Evolutionary conservation across 1,140 invertebrate species (phyloP), one percentile per base, ranked within the genome.

Genomic region (Linepithema humile): DNA sequence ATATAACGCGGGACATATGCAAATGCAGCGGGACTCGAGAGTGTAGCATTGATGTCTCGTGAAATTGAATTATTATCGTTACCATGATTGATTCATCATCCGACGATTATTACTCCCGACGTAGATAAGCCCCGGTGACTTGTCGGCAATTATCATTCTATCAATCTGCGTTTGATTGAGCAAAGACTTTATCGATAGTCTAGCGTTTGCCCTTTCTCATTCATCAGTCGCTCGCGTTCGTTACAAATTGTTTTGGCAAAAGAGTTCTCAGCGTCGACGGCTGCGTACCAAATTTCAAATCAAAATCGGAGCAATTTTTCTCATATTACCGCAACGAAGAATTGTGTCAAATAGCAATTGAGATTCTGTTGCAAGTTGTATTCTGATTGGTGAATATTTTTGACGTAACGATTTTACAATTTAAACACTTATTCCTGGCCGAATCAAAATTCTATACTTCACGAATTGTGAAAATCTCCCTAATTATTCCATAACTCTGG

Each of bases 41-140:
- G 40, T 29, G n/a, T 20, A 40, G 43, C n/a, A 3, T n/a, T 29
- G 74, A 77, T 5, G 43, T 20, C 29, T 48, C 43, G 9, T 40
- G 26, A 35, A 43, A 80, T 78, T 78, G 62, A 78, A 78, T 80
- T 80, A 80, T 43, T 69, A 69, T 78, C 62, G 23, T 80, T 57
- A 69, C 48, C 20, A 17, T 53, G 64, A 80, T 80, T 80, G 38
- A 80, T 80, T 69, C 64, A 80, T 80, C 75, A 77, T 64, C 40
- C 45, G 75, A 69, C 3, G 35, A 69, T 70, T 80, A 80, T 80
- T 69, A 55, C 38, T 57, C 12, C 64, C 57, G 64, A 57, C 48
- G 55, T 6, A 78, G 75, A 78, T 78, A 78, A 78, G 45, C n/a
- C 60, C 15, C 43, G 60, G n/a, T 32, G 43, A 80, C 57, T 69